Conservation (phyloP, 1,140 invertebrate species). For the Zeugodacus cucurbitae region DNA sequence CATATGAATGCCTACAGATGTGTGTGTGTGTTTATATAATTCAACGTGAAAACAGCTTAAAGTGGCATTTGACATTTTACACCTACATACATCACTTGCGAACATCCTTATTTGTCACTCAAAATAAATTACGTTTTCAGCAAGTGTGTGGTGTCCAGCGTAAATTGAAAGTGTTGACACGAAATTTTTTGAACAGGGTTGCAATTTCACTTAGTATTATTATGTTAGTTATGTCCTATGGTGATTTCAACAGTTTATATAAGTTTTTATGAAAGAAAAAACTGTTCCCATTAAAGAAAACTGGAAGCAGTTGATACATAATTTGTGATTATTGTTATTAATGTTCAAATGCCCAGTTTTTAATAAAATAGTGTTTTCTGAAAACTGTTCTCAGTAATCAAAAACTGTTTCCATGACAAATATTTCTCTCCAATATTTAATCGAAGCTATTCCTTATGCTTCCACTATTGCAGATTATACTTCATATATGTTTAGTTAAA, state of each 20-base stretch:
- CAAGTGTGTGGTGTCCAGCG: not conserved
- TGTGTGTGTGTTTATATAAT: not conserved
- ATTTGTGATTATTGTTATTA: too few relatives aligned
- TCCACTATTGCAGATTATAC: too few relatives aligned
- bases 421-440: not conserved
- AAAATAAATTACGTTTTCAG: not conserved
- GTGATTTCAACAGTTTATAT: too few relatives aligned
- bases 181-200: not conserved
- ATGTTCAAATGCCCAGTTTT: too few relatives aligned
- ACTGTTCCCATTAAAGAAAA: not conserved
- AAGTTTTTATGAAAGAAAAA: not conserved
- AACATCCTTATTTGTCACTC: not conserved
- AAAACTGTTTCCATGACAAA: not conserved
- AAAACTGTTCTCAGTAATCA: not conserved
- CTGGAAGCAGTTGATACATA: too few relatives aligned
- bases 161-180: not conserved
- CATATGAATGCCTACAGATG: not conserved
- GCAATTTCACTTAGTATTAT: not conserved
- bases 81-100: not conserved
- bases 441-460: too few relatives aligned
- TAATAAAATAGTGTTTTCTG: too few relatives aligned
- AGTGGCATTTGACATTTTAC: constrained; percentile 4
- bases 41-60: not conserved
- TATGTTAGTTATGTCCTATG: too few relatives aligned
- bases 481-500: too few relatives aligned